A percentile compares a stretch with the other conserved stretches of the same genome.
These are phyloP conservation scores for Panonychus citri DNA, from an alignment of 1,140 invertebrate genomes.

Conservation along the genomic window DNA sequence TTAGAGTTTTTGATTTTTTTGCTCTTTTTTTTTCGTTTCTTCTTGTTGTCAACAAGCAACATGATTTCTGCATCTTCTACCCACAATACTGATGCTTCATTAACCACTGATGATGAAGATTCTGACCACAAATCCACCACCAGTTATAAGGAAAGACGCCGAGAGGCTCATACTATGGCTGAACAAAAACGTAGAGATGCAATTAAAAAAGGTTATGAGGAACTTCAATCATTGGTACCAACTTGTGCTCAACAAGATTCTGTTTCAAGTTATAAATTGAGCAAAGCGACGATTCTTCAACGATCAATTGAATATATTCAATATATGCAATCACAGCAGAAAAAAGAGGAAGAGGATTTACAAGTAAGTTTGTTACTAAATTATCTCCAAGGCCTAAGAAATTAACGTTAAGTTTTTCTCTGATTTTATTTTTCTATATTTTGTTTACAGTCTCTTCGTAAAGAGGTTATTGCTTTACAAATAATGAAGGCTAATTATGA, in stretches of 20 bases:
- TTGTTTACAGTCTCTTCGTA: constrained; percentile 42
- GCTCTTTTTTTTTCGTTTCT: too few relatives aligned
- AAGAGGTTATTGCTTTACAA: constrained; percentile 75
- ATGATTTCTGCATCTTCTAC: not conserved
- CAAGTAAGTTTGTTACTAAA: constrained; percentile 25
- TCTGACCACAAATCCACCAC: constrained; percentile 54
- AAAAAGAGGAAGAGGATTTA: constrained; percentile 77
- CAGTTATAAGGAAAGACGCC: constrained; percentile 71
- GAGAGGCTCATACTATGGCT: constrained; percentile 87
- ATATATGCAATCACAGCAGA: constrained; percentile 60
- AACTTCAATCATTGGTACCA: constrained; percentile 68
- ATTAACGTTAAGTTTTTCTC: too few relatives aligned
- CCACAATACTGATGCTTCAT: not conserved
- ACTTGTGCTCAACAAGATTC: constrained; percentile 64
- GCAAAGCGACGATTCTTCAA: constrained; percentile 81
- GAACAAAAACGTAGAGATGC: constrained; percentile 56
- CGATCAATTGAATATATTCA: constrained; percentile 42
- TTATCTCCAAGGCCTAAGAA: too few relatives aligned
- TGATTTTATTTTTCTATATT: not conserved
- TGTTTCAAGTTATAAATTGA: constrained; percentile 61
- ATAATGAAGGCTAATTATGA: constrained; percentile 69
- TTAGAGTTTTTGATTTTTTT: too few relatives aligned
- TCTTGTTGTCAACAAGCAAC: too few relatives aligned
- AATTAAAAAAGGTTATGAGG: constrained; percentile 59
- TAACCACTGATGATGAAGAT: constrained; percentile 60